These are phyloP conservation scores for Mamestra configurata DNA, from an alignment of 1,140 invertebrate species.

Conservation along the genomic window DNA sequence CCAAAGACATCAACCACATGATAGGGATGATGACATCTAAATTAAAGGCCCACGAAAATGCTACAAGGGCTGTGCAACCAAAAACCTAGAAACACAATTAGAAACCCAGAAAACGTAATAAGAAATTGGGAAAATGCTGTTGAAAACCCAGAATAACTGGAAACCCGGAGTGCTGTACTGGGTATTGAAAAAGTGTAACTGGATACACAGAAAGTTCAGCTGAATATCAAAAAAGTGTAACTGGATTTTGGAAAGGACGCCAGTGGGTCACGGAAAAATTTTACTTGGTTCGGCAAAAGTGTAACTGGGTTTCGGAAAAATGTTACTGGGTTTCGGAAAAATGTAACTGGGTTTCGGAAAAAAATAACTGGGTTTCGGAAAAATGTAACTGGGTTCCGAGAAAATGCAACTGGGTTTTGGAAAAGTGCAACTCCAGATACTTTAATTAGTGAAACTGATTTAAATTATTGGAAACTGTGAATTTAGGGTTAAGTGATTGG, in stretches of 20 bases:
- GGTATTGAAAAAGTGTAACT: too few relatives aligned
- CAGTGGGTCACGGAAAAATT: not conserved
- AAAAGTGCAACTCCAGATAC: not conserved
- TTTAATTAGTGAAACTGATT: not conserved
- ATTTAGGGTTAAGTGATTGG: not conserved
- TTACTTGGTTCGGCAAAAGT: not conserved
- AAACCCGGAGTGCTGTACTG: too few relatives aligned
- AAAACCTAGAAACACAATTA: not conserved
- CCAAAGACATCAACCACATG: slow-evolving; percentile 89
- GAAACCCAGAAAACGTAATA: too few relatives aligned
- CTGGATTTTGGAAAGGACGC: too few relatives aligned
- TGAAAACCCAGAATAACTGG: not conserved
- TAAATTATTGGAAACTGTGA: not conserved
- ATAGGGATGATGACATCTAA: slow-evolving; percentile 73
- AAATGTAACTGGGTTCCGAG: not conserved
- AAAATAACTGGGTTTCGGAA: not conserved
- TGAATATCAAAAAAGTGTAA: not conserved
- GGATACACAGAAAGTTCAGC: too few relatives aligned
- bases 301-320: not conserved
- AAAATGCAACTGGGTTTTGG: not conserved
- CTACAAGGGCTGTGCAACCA: not conserved
- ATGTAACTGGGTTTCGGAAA: not conserved
- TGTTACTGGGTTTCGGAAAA: not conserved
- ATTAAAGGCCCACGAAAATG: not conserved
- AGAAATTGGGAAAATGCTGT: not conserved